Base-by-base conservation (phyloP, 2,888 invertebrate genomes). In the Pecten maximus region DNA sequence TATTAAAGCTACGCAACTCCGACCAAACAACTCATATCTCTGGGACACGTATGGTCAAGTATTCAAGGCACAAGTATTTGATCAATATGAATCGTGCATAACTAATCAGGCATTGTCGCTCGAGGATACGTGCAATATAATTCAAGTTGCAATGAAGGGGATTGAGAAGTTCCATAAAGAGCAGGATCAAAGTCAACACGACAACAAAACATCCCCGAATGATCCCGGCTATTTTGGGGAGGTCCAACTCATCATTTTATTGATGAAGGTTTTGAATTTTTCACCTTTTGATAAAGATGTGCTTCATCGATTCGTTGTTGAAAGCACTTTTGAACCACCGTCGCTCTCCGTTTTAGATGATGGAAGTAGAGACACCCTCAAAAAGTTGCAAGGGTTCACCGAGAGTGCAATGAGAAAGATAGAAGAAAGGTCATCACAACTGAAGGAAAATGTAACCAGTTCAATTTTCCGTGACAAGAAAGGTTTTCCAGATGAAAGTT, bases 31-130 rank as follows among this genome's bases (percentile, higher is more conserved):
- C 87, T 95, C 95, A 0, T 95, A 92, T 89, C 92, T 95, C 12
- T 93, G 94, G 92, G 95, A 95, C 91, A 95, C 95, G 0, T 94
- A 93, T 91, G 94, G 94, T 40, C 94, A 94, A 39, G 92, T 94
- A 28, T 94, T 92, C 88, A 94, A 93, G 86, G 89, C 91, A 28
- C 93, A 94, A 86, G 90, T 93, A 44, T 88, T 91, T 92, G 6
- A 87, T 90, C 10, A 89, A 91, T 40, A 88, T 89, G 3, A 90
- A 50, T 50, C 50, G 50, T 50, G 50, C 16, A 50, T 50, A 16
- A 8, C 19, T 39, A 90, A 91, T n/a, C 88, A 91, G 23, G 88
- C 91, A 87, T 90, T 93, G 10, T 88, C 90, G 19, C 87, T 90
- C 12, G 88, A 92, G 87, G 91, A 93, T 39, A 91, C 94, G 12